Base-by-base conservation (phyloP, 2,113 vertebrate species). In the Elephas maximus region DNA sequence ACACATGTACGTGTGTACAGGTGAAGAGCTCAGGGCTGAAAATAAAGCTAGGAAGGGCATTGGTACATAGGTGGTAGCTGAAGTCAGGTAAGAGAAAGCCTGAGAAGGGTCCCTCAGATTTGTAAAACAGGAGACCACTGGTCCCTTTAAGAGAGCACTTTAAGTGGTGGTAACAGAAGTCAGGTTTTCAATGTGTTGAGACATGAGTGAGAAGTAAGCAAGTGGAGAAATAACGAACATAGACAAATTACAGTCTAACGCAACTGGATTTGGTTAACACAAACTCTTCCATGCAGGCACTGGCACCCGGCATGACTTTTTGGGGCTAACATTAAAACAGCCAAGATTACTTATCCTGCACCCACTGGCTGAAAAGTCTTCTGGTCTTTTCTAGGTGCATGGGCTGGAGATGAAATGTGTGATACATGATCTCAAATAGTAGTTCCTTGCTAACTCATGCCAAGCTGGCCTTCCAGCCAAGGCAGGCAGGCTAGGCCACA, bases 121-220 rank as follows among this genome's bases (percentile, higher is more conserved):
- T 86, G 76, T 82, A 62, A 92, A 79, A 74, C 23, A 89, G 26
- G 45, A 84, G 28, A 63, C 18, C 37, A 65, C 37, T 17, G 4
- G 23, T 60, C 44, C 53, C 37, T 84, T 67, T 57, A 69, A 45
- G 62, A 73, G 21, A 84, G n/a, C 45, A 76, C 74, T 69, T 33
- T 26, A 57, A 92, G 48, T 51, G 9, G 28, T 51, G 53, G 67
- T 30, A 51, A 89, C n/a, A 63, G 10, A 81, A 77, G 69, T 77
- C 87, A 87, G 10, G 48, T 81, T 41, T 95, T 71, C 92, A 89
- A 14, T n/a, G 37, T 53, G 45, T 20, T 77, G 60, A 86, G 86
- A 90, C 37, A 37, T 14, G 21, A 86, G 6, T 57, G 63, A 90
- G 23, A 87, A 62, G 26, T 69, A 44, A 88, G 8, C 77, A 83